Evolutionary conservation across 2,113 vertebrate genomes (phyloP).

Genomic region (Leptodactylus fuscus): DNA sequence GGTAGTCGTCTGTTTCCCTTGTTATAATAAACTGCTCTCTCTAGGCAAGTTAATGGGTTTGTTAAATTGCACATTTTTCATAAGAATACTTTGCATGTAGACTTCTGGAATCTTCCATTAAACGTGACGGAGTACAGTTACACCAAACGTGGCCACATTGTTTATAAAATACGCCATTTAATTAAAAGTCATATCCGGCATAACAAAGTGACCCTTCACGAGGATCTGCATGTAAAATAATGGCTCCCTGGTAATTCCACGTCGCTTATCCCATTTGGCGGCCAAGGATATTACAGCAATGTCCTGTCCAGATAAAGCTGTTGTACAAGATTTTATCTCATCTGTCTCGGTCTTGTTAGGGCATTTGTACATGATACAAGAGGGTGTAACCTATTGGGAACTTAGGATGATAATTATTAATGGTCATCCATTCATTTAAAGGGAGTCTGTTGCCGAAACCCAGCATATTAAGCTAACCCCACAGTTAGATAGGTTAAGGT

Average conservation of each 20-base stretch:
- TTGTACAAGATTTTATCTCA: neutral
- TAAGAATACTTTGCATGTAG: conserved; percentile 25
- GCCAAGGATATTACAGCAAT: neutral
- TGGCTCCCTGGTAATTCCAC: neutral
- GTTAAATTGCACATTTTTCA: conserved; percentile 48
- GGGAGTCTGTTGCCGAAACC: no score
- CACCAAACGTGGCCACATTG: conserved; percentile 36
- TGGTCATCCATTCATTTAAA: no score
- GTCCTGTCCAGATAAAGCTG: neutral
- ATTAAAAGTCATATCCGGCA: conserved; percentile 48
- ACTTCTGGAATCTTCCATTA: conserved; percentile 36
- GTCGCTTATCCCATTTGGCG: neutral
- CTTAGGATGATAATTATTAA: no score
- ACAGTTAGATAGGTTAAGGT: no score
- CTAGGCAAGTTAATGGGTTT: conserved; percentile 45
- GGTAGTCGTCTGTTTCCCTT: conserved; percentile 35
- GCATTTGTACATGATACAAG: no score
- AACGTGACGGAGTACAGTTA: conserved; percentile 41
- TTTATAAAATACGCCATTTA: conserved; percentile 50
- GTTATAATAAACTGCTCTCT: conserved; percentile 34
- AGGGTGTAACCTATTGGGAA: no score
- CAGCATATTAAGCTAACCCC: no score
- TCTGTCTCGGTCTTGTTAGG: no score
- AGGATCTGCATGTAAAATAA: neutral
- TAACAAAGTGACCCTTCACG: neutral